These are phyloP conservation scores for Apostichopus japonicus DNA, from an alignment of 35 echinoderm and acorn worm genomes.

Conservation along the genomic window DNA sequence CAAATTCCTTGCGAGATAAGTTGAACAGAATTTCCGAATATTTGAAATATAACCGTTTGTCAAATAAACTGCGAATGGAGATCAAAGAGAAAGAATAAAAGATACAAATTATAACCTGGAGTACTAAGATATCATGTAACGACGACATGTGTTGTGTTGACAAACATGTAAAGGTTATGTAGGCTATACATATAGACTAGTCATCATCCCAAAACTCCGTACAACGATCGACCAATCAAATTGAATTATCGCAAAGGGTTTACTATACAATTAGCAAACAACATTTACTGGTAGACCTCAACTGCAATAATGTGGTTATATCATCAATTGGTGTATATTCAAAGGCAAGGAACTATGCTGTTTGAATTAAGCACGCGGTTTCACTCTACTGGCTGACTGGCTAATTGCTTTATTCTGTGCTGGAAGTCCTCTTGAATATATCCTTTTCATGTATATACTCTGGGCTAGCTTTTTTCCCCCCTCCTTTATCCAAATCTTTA, in stretches of 20 bases:
- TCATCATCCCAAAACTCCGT: no score
- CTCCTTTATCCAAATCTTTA: not conserved
- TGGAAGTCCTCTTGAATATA: not conserved
- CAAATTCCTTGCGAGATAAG: no score
- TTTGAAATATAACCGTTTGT: no score
- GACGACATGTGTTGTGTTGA: no score
- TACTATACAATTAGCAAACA: not conserved
- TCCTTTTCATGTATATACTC: not conserved
- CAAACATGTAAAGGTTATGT: no score
- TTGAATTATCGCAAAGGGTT: not conserved
- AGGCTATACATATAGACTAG: no score
- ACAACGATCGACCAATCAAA: not conserved
- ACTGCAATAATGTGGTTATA: not conserved
- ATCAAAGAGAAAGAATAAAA: no score
- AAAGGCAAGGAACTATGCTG: not conserved
- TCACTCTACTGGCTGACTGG: not conserved
- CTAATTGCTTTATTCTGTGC: not conserved
- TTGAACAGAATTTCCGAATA: no score
- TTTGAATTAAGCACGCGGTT: not conserved
- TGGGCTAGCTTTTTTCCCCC: not conserved
- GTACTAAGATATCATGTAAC: no score
- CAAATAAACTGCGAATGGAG: no score
- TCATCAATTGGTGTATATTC: not conserved
- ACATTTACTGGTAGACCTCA: conserved; percentile 2
- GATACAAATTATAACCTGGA: no score